Conservation (phyloP, 2,797 vertebrate genomes). For the Masticophis lateralis region DNA sequence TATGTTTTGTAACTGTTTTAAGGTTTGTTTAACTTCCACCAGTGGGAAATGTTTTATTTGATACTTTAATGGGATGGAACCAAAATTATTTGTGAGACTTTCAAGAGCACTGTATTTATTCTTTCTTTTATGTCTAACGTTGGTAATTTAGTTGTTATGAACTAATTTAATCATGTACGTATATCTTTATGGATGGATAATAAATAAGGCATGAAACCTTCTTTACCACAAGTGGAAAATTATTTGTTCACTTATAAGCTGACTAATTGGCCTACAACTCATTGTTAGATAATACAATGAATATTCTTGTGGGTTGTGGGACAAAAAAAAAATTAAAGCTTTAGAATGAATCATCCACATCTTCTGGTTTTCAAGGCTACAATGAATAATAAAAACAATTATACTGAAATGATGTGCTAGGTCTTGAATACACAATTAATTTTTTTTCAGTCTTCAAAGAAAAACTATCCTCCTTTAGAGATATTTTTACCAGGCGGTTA, state of each 20-base stretch:
- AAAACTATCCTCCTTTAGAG: neutral
- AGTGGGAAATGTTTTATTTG: neutral
- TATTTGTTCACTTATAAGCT: constrained; percentile 39
- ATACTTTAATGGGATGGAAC: neutral
- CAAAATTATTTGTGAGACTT: neutral
- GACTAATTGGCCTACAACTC: constrained; percentile 45
- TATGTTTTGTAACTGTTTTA: neutral
- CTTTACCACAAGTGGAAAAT: constrained; percentile 30
- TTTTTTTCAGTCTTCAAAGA: neutral
- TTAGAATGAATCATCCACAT: constrained; percentile 12
- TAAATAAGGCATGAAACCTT: neutral
- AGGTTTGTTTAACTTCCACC: neutral
- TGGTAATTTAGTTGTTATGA: neutral
- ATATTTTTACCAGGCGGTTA: neutral
- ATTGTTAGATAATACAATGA: constrained; percentile 44
- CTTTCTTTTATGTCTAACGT: neutral
- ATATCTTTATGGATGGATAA: constrained; percentile 10
- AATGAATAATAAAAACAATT: constrained; percentile 11
- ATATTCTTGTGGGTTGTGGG: constrained; percentile 1
- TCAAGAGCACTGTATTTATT: neutral
- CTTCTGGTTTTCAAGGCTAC: constrained; percentile 11
- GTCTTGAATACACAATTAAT: neutral
- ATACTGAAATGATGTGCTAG: neutral
- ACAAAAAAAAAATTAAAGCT: constrained; percentile 17
- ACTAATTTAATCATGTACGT: neutral